Conservation (phyloP, 2,113 vertebrate species). For the Albula glossodonta region DNA sequence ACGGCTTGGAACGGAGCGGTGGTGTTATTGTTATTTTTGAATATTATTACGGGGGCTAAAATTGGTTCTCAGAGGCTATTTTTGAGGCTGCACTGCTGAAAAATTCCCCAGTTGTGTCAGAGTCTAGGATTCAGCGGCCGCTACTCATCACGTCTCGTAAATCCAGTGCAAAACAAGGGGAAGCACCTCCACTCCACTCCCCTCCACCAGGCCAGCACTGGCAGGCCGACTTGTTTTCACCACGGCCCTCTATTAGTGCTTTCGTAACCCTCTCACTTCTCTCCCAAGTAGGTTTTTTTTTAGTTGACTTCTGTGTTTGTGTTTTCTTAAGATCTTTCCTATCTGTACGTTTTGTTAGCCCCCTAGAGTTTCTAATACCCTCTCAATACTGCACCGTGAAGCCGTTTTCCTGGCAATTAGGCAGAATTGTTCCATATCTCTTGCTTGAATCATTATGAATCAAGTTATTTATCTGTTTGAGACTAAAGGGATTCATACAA, state of each 20-base stretch:
- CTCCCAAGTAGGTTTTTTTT: conserved; percentile 17
- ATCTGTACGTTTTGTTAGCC: not conserved
- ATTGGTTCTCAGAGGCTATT: conserved; percentile 51
- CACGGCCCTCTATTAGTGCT: conserved; percentile 39
- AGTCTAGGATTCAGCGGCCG: conserved; percentile 63
- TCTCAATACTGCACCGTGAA: not conserved
- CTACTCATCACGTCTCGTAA: conserved; percentile 66
- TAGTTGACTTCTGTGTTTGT: not conserved
- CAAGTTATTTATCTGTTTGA: not conserved
- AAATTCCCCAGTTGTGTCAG: conserved; percentile 72
- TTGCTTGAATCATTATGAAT: not conserved
- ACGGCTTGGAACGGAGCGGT: not conserved
- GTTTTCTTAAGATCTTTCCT: conserved; percentile 22
- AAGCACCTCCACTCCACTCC: conserved; percentile 55
- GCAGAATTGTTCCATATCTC: not conserved
- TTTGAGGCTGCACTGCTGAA: conserved; percentile 52
- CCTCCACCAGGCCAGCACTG: conserved; percentile 54
- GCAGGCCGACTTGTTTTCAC: conserved; percentile 46
- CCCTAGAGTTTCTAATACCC: not conserved
- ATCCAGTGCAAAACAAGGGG: conserved; percentile 68
- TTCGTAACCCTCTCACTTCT: conserved; percentile 41
- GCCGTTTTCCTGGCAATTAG: not conserved
- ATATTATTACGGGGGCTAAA: conserved; percentile 26
- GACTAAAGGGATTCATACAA: not conserved
- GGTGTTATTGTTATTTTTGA: conserved; percentile 31